These are phyloP conservation scores for Clangula hyemalis DNA, from an alignment of 2,797 vertebrate species.

Conservation along the genomic window DNA sequence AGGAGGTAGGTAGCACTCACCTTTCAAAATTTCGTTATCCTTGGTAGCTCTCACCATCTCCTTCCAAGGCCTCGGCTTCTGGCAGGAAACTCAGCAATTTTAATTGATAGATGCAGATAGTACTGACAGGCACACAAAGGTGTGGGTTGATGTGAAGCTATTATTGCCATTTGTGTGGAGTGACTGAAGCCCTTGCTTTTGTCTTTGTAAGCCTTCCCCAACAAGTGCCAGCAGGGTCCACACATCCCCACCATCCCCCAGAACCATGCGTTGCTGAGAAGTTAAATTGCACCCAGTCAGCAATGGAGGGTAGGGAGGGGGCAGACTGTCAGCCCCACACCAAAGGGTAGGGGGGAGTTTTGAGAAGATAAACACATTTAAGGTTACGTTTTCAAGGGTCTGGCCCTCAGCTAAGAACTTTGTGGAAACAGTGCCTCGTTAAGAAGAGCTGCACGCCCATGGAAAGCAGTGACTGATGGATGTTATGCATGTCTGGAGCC, in stretches of 20 bases:
- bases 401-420: background rate
- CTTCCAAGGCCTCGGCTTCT: background rate
- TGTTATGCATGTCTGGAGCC: slow-evolving; percentile 5
- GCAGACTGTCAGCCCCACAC: background rate
- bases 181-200: background rate
- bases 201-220: background rate
- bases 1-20: background rate
- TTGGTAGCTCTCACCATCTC: background rate
- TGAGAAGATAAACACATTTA: background rate
- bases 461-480: background rate
- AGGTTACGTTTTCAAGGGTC: background rate
- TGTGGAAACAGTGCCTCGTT: background rate
- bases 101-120: background rate
- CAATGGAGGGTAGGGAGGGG: background rate
- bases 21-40: slow-evolving; percentile 22
- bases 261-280: background rate
- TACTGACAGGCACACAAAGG: background rate
- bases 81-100: background rate
- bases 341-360: background rate
- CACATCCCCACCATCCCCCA: background rate
- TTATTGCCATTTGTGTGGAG: background rate
- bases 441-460: background rate
- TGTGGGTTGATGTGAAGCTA: background rate
- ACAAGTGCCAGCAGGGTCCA: background rate
- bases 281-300: background rate